Evolutionary conservation across 2,888 invertebrate genomes (phyloP).

Genomic region (Trypoxylon attenuatum): DNA sequence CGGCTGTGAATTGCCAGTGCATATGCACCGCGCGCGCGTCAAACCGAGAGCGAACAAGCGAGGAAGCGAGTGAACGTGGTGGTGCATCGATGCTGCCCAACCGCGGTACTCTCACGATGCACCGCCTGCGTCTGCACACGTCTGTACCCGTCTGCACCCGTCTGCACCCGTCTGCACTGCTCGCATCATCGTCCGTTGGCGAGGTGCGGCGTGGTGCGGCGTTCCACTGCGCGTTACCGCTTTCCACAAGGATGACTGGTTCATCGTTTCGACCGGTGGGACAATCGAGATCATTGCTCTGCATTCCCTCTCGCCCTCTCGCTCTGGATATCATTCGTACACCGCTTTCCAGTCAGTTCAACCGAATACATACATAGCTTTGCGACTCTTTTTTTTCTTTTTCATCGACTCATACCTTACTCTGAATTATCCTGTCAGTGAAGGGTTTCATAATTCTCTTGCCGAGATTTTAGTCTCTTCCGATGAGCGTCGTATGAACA

Average conservation of each 20-base stretch:
- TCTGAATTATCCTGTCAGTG: no score
- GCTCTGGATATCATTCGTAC: background rate
- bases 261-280: slow-evolving; percentile 43
- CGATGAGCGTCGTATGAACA: no score
- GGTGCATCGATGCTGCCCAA: slow-evolving; percentile 12
- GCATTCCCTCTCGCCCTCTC: slow-evolving; percentile 25
- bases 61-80: slow-evolving; percentile 6
- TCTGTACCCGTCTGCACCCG: background rate
- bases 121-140: slow-evolving; percentile 58
- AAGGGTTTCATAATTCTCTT: no score
- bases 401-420: no score
- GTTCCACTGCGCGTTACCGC: slow-evolving; percentile 13
- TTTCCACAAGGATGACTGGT: slow-evolving; percentile 40
- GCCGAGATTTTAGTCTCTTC: no score
- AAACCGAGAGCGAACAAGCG: slow-evolving; percentile 38
- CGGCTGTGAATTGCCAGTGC: slow-evolving; percentile 46
- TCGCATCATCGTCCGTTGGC: slow-evolving; percentile 51
- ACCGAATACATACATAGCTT: no score
- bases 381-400: no score
- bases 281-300: slow-evolving; percentile 42
- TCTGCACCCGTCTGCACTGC: slow-evolving; percentile 38
- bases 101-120: slow-evolving; percentile 55
- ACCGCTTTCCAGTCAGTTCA: background rate
- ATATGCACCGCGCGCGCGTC: background rate
- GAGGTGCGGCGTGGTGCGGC: background rate